Evolutionary conservation across 2,888 invertebrate genomes (phyloP).

Genomic region (Rhorus exstirpatorius): DNA sequence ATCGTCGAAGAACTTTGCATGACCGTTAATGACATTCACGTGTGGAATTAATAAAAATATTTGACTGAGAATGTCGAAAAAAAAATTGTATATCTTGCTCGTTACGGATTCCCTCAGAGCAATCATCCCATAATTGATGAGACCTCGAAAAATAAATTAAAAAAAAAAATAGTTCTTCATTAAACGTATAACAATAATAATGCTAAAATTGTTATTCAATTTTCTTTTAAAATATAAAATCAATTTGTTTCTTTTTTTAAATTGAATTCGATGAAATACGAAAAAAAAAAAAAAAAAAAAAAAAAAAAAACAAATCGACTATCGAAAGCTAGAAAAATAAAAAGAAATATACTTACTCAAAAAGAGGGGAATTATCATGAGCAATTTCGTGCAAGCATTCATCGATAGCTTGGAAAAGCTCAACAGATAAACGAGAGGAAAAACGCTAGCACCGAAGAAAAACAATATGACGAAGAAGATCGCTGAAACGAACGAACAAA

Average conservation of each 20-base stretch:
- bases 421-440: constrained; percentile 80
- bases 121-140: constrained; percentile 62
- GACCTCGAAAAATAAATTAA: constrained; percentile 51
- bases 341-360: constrained; percentile 76
- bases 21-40: constrained; percentile 82
- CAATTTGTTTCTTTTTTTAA: too few species aligned
- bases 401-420: constrained; percentile 81
- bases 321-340: too few species aligned
- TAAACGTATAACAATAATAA: not conserved
- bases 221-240: too few species aligned
- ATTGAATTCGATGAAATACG: too few species aligned
- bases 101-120: constrained; percentile 68
- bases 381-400: constrained; percentile 75
- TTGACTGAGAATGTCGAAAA: constrained; percentile 78
- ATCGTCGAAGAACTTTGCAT: constrained; percentile 77
- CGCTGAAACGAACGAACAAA: constrained; percentile 77
- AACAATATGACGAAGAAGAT: constrained; percentile 90
- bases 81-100: constrained; percentile 50
- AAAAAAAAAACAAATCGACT: too few species aligned
- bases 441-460: constrained; percentile 89
- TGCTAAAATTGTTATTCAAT: too few species aligned
- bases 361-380: constrained; percentile 78
- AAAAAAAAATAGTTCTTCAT: not conserved
- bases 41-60: constrained; percentile 81
- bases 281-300: too few species aligned